Base-by-base conservation (phyloP, 2,888 invertebrate genomes). In the Asteroscopus sphinx region DNA sequence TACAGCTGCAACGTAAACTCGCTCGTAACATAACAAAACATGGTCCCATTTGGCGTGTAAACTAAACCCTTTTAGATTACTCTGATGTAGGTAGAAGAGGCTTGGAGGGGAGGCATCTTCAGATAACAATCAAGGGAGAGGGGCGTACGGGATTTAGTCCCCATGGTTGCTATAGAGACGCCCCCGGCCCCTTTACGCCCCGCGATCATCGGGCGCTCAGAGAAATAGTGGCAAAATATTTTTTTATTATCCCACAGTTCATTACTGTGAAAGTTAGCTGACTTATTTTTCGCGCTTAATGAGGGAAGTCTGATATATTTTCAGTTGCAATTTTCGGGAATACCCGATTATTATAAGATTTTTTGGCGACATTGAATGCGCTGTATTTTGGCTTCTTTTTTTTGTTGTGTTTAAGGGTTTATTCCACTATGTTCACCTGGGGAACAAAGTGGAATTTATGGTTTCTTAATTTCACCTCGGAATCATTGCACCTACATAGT, bases 71-170 rank as follows among this genome's bases (percentile, higher is more conserved):
- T 93, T 91, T 84, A 88, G 90, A 87, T 89, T 87, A 91, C 70
- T 78, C 77, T 81, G 83, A 88, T 86, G 86, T 85, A 85, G 85
- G 86, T 84, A 85, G 80, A 85, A 86, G 68, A 88, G 83, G 83
- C 83, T 88, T 88, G 89, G 90, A 88, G 87, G 92, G 87, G 81
- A 78, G 82, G 83, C 85, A 83, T 88, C 90, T 92, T 92, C 82
- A 83, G 93, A 94, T 94, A 89, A 92, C 91, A 91, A 93, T 92
- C 85, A 83, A 85, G 89, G 89, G 88, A 85, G 85, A 83, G 80
- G 90, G 93, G 92, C 91, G 93, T 90, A 83, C 83, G 85, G 85
- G 86, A 85, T 83, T 83, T 84, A 82, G 81, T 74, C 85, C 87
- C 90, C 79, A 82, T 80, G 71, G 93, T 94, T 83, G 84, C 87